Conservation (phyloP, 1,140 invertebrate species). For the Matsumurasca onukii region DNA sequence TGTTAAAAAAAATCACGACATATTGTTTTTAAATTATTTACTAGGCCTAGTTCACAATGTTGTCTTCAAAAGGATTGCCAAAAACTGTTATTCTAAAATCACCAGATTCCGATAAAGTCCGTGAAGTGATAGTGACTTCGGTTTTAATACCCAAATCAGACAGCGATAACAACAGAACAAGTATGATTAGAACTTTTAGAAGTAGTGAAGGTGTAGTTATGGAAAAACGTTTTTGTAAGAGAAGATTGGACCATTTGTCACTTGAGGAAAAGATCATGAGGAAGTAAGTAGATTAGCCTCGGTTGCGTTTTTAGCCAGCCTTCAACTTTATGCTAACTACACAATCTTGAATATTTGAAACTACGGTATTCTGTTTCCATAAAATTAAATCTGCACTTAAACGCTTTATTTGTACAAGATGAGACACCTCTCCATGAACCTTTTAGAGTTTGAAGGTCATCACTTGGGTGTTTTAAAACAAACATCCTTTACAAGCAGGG, state of each 20-base stretch:
- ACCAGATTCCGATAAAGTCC: slow-evolving; percentile 35
- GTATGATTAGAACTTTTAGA: not conserved
- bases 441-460: too few relatives aligned
- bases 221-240: slow-evolving; percentile 11
- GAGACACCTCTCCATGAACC: too few relatives aligned
- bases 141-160: slow-evolving; percentile 15
- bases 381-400: too few relatives aligned
- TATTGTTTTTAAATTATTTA: too few relatives aligned
- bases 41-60: not conserved
- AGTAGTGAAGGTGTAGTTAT: slow-evolving; percentile 2
- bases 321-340: not conserved
- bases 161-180: slow-evolving; percentile 25
- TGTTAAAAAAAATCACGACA: too few relatives aligned
- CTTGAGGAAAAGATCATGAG: slow-evolving; percentile 82
- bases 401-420: too few relatives aligned
- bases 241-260: slow-evolving; percentile 65
- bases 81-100: slow-evolving; percentile 32
- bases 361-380: too few relatives aligned
- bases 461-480: too few relatives aligned
- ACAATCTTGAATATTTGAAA: not conserved
- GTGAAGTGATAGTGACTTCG: slow-evolving; percentile 39
- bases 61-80: slow-evolving; percentile 10
- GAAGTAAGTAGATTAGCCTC: slow-evolving; percentile 61
- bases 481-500: too few relatives aligned
- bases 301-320: not conserved